Conservation (phyloP, 2,888 invertebrate genomes). For the Harpalus rufipes region DNA sequence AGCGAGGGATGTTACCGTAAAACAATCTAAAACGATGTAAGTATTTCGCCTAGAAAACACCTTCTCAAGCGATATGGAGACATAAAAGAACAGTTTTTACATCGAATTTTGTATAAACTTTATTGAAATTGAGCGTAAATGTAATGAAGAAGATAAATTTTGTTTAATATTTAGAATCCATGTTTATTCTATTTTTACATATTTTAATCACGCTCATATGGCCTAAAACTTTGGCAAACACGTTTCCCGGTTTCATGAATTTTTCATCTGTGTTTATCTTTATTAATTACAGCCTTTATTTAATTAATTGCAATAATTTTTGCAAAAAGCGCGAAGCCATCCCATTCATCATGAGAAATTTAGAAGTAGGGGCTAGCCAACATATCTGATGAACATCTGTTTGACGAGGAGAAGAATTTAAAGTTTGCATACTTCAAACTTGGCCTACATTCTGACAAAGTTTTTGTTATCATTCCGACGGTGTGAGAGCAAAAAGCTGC, state of each 20-base stretch:
- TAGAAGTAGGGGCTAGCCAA: neutral
- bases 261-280: conserved; percentile 28
- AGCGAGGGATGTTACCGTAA: too few relatives aligned
- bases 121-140: too few relatives aligned
- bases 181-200: too few relatives aligned
- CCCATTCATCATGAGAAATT: conserved; percentile 21
- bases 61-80: too few relatives aligned
- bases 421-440: conserved; percentile 3
- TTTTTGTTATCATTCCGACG: neutral
- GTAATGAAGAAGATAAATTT: too few relatives aligned
- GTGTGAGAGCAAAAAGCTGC: neutral
- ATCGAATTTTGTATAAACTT: too few relatives aligned
- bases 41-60: too few relatives aligned
- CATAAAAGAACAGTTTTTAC: too few relatives aligned
- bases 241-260: neutral
- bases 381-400: conserved; percentile 25
- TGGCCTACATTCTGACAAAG: neutral
- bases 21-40: too few relatives aligned
- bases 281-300: conserved; percentile 27
- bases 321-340: neutral
- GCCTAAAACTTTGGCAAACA: too few relatives aligned
- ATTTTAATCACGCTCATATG: too few relatives aligned
- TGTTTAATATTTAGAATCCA: too few relatives aligned
- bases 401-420: neutral
- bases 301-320: conserved; percentile 37